A percentile compares a stretch with the other conserved stretches of the same genome.
These are phyloP conservation scores for Lycophotia porphyrea DNA, from an alignment of 2,888 invertebrate genomes.

Conservation along the genomic window DNA sequence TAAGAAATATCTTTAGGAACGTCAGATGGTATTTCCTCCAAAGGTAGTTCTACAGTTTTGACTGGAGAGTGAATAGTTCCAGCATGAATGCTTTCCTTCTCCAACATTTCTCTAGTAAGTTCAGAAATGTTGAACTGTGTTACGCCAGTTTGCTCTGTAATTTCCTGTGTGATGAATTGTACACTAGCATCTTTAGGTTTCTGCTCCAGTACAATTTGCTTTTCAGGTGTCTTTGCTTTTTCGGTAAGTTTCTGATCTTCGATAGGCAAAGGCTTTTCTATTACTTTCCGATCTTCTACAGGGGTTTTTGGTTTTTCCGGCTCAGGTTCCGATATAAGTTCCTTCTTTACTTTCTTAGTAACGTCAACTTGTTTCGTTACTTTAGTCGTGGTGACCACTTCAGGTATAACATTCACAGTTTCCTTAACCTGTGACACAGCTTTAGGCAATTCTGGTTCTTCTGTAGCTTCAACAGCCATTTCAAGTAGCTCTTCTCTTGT, in stretches of 20 bases:
- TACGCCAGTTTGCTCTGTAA: constrained; percentile 34
- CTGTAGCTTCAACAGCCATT: constrained; percentile 23
- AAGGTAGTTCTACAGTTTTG: constrained; percentile 29
- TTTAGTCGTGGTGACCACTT: constrained; percentile 5
- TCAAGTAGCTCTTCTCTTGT: constrained; percentile 25
- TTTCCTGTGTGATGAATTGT: constrained; percentile 40
- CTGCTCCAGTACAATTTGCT: neutral
- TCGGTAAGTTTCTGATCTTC: constrained; percentile 29
- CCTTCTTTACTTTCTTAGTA: constrained; percentile 6
- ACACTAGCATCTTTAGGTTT: constrained; percentile 35
- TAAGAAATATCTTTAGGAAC: constrained; percentile 19
- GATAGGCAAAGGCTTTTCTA: neutral
- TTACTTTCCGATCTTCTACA: neutral
- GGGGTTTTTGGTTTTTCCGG: neutral
- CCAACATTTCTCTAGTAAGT: constrained; percentile 68
- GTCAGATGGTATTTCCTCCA: neutral
- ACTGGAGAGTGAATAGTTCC: constrained; percentile 32
- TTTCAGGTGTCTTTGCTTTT: constrained; percentile 14
- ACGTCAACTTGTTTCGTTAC: constrained; percentile 16
- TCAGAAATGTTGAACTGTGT: constrained; percentile 60
- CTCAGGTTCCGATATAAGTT: neutral
- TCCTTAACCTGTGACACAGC: constrained; percentile 25
- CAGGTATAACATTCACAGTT: constrained; percentile 2
- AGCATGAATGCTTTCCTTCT: constrained; percentile 67
- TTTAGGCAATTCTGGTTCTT: constrained; percentile 21